phyloP scores from a whole-genome alignment of 2,113 vertebrate species.

The Pseudorhombus dupliciocellatus region DNA sequence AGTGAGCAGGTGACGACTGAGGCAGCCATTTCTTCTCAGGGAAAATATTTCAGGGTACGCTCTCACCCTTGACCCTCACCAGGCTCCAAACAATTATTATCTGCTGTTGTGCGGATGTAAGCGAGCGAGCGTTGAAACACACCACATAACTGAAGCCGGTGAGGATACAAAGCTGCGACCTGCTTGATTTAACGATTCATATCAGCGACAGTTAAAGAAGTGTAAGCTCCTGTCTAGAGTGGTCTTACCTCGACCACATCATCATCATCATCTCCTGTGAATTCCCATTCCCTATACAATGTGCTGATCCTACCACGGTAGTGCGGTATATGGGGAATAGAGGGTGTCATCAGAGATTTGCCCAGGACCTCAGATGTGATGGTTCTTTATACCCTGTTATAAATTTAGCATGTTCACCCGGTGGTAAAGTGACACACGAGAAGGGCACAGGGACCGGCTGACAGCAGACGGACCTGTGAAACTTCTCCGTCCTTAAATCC shows the following conservation, averaged over 20 bases:
- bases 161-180: conserved; percentile 9
- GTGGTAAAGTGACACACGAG: conserved; percentile 76
- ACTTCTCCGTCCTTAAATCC: conserved; percentile 73
- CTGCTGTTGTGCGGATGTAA: conserved; percentile 22
- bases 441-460: conserved; percentile 72
- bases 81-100: conserved; percentile 76
- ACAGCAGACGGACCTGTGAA: conserved; percentile 65
- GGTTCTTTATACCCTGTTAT: conserved; percentile 60
- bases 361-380: conserved; percentile 62
- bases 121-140: conserved; percentile 27
- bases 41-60: conserved; percentile 66
- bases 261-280: conserved; percentile 40
- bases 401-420: conserved; percentile 70
- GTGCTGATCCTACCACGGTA: conserved; percentile 43
- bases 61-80: conserved; percentile 75
- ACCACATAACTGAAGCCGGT: neutral
- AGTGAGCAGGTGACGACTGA: conserved; percentile 57
- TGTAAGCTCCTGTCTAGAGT: neutral
- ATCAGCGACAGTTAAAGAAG: neutral
- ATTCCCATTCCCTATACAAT: conserved; percentile 33
- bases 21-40: conserved; percentile 54
- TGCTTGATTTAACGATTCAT: neutral
- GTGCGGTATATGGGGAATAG: conserved; percentile 57
- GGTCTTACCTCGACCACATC: conserved; percentile 31
- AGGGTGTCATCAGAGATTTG: conserved; percentile 73